Percentiles rank a stretch among this genome's conserved stretches.
phyloP scores from a whole-genome alignment of 2,113 vertebrate species.

The Cyanistes caeruleus region DNA sequence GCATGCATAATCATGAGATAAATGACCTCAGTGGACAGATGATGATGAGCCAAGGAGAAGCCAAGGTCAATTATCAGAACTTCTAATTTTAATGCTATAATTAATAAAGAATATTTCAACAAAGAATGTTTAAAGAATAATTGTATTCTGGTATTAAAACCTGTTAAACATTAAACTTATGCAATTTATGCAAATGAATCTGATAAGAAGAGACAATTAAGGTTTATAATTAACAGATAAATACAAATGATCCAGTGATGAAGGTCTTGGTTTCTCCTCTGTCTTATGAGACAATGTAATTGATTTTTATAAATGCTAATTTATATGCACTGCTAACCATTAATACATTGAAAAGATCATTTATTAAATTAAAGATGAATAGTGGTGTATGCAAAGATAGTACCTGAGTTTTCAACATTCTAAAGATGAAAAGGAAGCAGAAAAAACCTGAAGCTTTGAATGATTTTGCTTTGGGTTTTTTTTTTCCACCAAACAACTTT shows the following conservation, averaged over 20 bases:
- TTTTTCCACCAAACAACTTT: not conserved
- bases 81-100: constrained; percentile 79
- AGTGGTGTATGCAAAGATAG: constrained; percentile 50
- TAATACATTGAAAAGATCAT: constrained; percentile 71
- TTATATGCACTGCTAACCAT: constrained; percentile 80
- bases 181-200: constrained; percentile 84
- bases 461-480: not conserved
- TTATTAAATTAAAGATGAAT: constrained; percentile 75
- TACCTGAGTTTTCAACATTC: constrained; percentile 58
- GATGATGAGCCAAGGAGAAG: constrained; percentile 78
- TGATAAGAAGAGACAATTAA: constrained; percentile 84
- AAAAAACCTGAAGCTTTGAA: not conserved
- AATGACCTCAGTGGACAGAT: constrained; percentile 72
- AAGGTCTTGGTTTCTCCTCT: constrained; percentile 79
- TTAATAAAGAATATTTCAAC: constrained; percentile 80
- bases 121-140: constrained; percentile 79
- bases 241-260: constrained; percentile 83
- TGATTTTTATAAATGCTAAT: constrained; percentile 86
- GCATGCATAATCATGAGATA: constrained; percentile 73
- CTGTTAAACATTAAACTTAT: constrained; percentile 79
- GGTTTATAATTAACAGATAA: constrained; percentile 86
- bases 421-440: constrained; percentile 45
- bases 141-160: constrained; percentile 78
- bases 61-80: constrained; percentile 81
- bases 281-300: constrained; percentile 79